Conservation (phyloP, 2,797 vertebrate species). For the Coluber constrictor region DNA sequence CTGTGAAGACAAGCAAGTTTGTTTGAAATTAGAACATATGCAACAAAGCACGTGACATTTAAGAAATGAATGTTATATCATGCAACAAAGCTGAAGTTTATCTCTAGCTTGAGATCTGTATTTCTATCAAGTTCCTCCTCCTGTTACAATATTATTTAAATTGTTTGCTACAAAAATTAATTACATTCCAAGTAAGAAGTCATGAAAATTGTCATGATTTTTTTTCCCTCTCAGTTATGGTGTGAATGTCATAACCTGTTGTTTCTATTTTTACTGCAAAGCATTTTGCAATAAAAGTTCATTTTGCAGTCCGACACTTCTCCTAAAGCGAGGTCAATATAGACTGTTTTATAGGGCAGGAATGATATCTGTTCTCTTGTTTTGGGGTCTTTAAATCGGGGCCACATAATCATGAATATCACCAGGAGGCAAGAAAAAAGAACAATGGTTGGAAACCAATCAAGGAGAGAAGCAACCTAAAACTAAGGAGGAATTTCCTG, state of each 20-base stretch:
- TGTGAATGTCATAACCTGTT: background rate
- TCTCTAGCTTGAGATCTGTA: conserved; percentile 48
- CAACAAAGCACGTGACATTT: background rate
- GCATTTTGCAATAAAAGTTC: background rate
- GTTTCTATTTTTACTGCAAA: background rate
- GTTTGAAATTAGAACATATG: conserved; percentile 22
- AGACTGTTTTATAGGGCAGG: background rate
- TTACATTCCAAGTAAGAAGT: conserved; percentile 11
- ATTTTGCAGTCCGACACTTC: background rate
- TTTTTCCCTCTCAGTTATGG: background rate
- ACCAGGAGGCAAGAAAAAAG: background rate
- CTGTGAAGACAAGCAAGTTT: conserved; percentile 12
- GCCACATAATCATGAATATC: conserved; percentile 7
- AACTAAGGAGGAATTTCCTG: background rate
- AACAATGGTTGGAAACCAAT: background rate
- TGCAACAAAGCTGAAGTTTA: conserved; percentile 50
- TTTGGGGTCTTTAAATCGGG: background rate
- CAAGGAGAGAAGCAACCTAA: background rate
- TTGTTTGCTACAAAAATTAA: conserved; percentile 41
- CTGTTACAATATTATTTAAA: conserved; percentile 38
- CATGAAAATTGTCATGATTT: background rate
- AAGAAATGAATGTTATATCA: conserved; percentile 32
- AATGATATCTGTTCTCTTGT: background rate
- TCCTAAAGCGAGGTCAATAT: background rate
- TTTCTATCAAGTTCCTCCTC: conserved; percentile 46